Conservation (phyloP, 2,888 invertebrate species). For the Ophion ventricosus region DNA sequence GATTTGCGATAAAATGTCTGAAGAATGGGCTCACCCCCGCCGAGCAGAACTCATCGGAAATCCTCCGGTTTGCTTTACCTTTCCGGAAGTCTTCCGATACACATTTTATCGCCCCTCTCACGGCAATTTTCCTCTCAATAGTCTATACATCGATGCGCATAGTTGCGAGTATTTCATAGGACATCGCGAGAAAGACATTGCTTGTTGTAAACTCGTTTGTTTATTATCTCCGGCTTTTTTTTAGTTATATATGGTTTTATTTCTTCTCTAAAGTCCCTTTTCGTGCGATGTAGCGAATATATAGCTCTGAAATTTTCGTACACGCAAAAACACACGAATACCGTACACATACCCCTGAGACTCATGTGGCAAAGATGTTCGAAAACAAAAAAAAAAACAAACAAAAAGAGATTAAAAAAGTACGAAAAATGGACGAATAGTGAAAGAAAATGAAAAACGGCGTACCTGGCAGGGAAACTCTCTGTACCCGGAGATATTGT, state of each 20-base stretch:
- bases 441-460: conserved; percentile 54
- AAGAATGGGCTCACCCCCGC: background rate
- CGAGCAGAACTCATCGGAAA: conserved; percentile 7
- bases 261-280: conserved; percentile 67
- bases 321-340: conserved; percentile 24
- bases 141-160: background rate
- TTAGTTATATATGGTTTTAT: conserved; percentile 59
- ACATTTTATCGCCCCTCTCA: background rate
- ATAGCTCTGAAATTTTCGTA: conserved; percentile 30
- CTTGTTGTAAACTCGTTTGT: conserved; percentile 49
- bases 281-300: conserved; percentile 67
- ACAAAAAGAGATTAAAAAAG: conserved; percentile 3
- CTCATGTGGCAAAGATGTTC: conserved; percentile 47
- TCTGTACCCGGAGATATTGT: conserved; percentile 66
- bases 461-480: conserved; percentile 66
- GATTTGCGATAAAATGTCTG: background rate
- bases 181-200: conserved; percentile 52
- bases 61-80: background rate
- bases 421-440: conserved; percentile 58
- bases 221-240: conserved; percentile 42
- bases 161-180: background rate
- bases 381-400: conserved; percentile 53
- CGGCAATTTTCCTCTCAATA: background rate
- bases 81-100: conserved; percentile 19
- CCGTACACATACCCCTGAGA: conserved; percentile 1